Conservation (phyloP, 2,113 vertebrate species). For the Ammodytes marinus region DNA sequence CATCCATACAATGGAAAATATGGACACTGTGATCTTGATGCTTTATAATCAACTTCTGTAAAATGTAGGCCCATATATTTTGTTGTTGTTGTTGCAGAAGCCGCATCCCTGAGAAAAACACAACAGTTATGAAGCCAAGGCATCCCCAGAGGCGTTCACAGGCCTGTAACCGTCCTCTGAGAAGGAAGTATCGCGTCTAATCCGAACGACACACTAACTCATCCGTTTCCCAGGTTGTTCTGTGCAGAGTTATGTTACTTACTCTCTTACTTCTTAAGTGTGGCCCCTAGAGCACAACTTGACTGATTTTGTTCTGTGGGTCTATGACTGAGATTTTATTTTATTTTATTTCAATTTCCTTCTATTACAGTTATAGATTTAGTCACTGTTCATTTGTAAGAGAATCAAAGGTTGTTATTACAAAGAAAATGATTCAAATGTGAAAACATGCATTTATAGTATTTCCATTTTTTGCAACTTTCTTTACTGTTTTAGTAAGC, state of each 20-base stretch:
- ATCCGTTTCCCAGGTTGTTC: background rate
- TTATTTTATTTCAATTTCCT: background rate
- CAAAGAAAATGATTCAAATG: background rate
- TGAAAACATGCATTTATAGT: background rate
- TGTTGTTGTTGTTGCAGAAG: background rate
- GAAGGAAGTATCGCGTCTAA: conserved; percentile 17
- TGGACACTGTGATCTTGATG: background rate
- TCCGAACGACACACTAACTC: background rate
- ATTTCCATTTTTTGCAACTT: background rate
- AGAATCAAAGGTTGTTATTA: background rate
- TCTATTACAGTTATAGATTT: background rate
- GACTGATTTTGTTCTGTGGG: background rate
- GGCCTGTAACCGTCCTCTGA: background rate
- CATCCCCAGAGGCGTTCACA: background rate
- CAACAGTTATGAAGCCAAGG: background rate
- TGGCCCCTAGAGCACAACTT: background rate
- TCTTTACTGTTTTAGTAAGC: background rate
- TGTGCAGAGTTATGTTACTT: conserved; percentile 15
- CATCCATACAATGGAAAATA: background rate
- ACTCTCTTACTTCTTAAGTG: background rate
- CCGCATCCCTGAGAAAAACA: background rate
- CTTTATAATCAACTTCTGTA: background rate
- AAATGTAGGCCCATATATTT: background rate
- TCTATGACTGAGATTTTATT: background rate
- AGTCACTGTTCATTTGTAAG: background rate